Conservation (phyloP, 2,113 vertebrate species). For the Strix uralensis region DNA sequence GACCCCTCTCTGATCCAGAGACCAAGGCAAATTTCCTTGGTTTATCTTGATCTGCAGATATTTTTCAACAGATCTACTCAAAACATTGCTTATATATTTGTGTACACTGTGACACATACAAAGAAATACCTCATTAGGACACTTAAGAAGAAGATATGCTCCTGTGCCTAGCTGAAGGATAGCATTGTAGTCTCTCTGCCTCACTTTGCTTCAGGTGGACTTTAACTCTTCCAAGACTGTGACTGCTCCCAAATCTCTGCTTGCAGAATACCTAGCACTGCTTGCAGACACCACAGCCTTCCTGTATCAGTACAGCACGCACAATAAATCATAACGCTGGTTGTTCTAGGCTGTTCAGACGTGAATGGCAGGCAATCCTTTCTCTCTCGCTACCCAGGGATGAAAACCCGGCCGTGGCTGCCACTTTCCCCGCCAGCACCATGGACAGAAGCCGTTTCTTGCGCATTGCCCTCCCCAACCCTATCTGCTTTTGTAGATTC, state of each 20-base stretch:
- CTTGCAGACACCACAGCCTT: not conserved
- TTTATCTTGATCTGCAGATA: not conserved
- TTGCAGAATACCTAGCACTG: not conserved
- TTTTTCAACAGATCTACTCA: not conserved
- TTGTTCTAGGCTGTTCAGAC: accelerated
- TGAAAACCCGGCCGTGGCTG: accelerated
- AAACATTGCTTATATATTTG: not conserved
- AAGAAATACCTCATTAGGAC: not conserved
- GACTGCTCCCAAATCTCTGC: not conserved
- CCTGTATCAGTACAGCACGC: not conserved
- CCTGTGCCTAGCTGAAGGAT: not conserved
- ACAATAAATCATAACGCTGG: not conserved
- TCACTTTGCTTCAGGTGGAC: not conserved
- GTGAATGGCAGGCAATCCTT: not conserved
- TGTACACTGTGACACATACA: not conserved
- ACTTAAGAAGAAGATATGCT: not conserved
- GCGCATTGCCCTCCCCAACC: accelerated
- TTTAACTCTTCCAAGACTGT: not conserved
- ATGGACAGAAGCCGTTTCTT: not conserved
- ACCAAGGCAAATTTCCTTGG: not conserved
- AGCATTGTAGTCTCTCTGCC: not conserved
- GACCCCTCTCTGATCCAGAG: not conserved
- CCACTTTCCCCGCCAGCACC: not conserved
- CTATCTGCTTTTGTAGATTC: not conserved
- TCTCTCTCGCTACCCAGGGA: not conserved